phyloP scores from a whole-genome alignment of 2,888 invertebrate species.

The Calliopum simillimum region DNA sequence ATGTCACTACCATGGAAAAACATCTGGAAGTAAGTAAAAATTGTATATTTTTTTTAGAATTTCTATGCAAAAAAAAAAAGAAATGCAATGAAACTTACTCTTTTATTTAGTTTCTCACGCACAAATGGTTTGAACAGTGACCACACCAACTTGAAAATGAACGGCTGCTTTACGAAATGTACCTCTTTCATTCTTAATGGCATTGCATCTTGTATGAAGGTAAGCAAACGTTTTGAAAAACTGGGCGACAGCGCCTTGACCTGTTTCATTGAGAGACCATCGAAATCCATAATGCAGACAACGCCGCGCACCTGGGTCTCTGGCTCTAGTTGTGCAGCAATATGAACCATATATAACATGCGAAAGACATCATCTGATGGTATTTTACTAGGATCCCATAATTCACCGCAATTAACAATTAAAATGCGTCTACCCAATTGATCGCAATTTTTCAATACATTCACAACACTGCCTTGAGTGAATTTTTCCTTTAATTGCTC shows the following conservation, averaged over 20 bases:
- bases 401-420: conserved; percentile 78
- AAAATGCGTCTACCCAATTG: conserved; percentile 81
- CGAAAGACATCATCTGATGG: conserved; percentile 81
- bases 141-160: conserved; percentile 88
- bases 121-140: conserved; percentile 86
- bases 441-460: conserved; percentile 81
- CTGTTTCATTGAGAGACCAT: conserved; percentile 82
- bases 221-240: conserved; percentile 81
- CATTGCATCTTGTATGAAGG: conserved; percentile 90
- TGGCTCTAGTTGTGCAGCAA: conserved; percentile 80
- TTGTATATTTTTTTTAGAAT: background rate
- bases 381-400: conserved; percentile 82
- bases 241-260: conserved; percentile 76
- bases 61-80: background rate
- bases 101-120: conserved; percentile 79
- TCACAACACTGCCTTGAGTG: conserved; percentile 79
- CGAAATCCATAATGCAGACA: conserved; percentile 86
- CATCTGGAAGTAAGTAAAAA: conserved; percentile 70
- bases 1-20: conserved; percentile 87
- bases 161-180: conserved; percentile 87
- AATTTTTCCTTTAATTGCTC: conserved; percentile 76
- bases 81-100: conserved; percentile 70
- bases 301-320: conserved; percentile 85
- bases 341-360: conserved; percentile 82
- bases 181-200: conserved; percentile 86